A percentile compares a stretch with the other conserved stretches of the same genome.
Conservation (phyloP, 2,888 invertebrate species). For the Caenorhabditis uteleia region DNA sequence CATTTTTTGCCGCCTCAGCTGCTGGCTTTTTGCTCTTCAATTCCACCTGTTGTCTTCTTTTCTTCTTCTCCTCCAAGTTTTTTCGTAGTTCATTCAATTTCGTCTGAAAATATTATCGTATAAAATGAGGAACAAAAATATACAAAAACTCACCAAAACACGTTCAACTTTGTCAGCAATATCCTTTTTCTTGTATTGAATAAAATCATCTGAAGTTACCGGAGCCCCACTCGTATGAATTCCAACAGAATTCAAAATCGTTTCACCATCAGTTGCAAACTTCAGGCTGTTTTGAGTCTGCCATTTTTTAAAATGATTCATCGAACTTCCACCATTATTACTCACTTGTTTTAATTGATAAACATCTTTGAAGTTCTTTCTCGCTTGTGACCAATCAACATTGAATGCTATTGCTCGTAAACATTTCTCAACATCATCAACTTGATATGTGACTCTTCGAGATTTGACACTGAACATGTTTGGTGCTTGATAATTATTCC, state of each 20-base stretch:
- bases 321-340: not conserved
- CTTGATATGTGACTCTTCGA: constrained; percentile 10
- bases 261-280: not conserved
- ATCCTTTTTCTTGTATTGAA: constrained; percentile 10
- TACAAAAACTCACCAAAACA: constrained; percentile 14
- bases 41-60: too few relatives aligned
- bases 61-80: too few relatives aligned
- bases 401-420: constrained; percentile 6
- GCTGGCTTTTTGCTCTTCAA: too few relatives aligned
- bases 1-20: too few relatives aligned
- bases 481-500: constrained; percentile 6
- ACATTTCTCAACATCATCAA: constrained; percentile 24
- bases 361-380: constrained; percentile 1
- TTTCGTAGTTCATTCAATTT: not conserved
- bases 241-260: constrained; percentile 17
- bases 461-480: not conserved
- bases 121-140: not conserved
- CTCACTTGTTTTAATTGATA: not conserved
- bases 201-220: not conserved
- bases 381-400: constrained; percentile 19
- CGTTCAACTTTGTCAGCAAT: constrained; percentile 18
- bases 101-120: too few relatives aligned
- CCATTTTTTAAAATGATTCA: not conserved
- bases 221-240: constrained; percentile 1
- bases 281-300: too few relatives aligned